Conservation (phyloP, 2,888 invertebrate species). For the Ischnura elegans region DNA sequence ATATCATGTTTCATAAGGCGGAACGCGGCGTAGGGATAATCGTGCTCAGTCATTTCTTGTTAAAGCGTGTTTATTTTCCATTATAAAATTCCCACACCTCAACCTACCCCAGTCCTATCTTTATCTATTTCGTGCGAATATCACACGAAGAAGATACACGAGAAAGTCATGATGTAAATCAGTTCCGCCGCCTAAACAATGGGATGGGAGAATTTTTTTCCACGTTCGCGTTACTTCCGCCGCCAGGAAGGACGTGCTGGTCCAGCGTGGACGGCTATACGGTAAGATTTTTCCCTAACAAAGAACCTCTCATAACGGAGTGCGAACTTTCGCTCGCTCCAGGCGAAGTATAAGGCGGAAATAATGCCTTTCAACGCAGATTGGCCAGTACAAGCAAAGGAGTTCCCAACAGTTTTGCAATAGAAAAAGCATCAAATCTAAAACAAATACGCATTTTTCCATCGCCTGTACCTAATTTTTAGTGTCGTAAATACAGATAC, state of each 20-base stretch:
- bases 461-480: too few species aligned
- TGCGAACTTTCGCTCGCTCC: neutral
- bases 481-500: too few species aligned
- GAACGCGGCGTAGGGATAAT: neutral
- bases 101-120: neutral
- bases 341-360: neutral
- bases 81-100: constrained; percentile 17
- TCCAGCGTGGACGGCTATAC: neutral
- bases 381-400: neutral
- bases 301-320: neutral
- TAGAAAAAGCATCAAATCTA: neutral
- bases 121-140: neutral
- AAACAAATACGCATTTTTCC: neutral
- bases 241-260: neutral
- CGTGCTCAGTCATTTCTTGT: constrained; percentile 5
- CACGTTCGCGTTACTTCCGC: neutral
- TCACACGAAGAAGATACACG: neutral
- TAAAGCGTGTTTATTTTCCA: neutral
- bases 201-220: neutral
- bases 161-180: neutral
- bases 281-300: neutral
- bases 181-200: neutral
- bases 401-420: neutral
- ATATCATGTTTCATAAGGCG: neutral
- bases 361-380: neutral